Conservation (phyloP, 1,140 invertebrate species). For the Neodiprion pinetum region DNA sequence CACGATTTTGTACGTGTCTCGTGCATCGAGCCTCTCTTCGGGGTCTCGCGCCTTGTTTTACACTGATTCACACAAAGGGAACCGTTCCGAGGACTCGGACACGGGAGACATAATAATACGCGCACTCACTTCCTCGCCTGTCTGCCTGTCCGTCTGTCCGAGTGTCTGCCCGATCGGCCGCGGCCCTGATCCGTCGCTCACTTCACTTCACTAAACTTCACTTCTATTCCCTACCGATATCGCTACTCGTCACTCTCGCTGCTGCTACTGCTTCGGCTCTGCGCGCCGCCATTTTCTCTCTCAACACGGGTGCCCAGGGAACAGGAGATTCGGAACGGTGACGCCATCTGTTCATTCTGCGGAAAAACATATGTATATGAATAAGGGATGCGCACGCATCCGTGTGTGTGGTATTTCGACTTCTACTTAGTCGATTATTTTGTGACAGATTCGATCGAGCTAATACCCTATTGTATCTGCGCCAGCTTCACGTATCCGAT, state of each 20-base stretch:
- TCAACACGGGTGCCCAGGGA: background rate
- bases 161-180: background rate
- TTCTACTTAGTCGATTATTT: too few species aligned
- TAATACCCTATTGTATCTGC: too few species aligned
- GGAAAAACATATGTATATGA: too few species aligned
- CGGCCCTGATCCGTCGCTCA: background rate
- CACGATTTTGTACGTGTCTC: background rate
- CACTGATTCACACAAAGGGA: constrained; percentile 31
- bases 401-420: too few species aligned
- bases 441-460: too few species aligned
- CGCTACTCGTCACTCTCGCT: constrained; percentile 9
- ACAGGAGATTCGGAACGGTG: too few species aligned
- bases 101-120: constrained; percentile 40
- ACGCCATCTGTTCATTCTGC: too few species aligned
- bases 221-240: constrained; percentile 5
- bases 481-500: too few species aligned
- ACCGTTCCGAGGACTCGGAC: constrained; percentile 30
- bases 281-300: constrained; percentile 56
- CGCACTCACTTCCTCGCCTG: constrained; percentile 23
- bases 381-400: too few species aligned
- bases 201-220: background rate
- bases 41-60: background rate
- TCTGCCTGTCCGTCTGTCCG: constrained; percentile 15
- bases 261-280: constrained; percentile 32
- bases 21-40: background rate